phyloP scores from a whole-genome alignment of 2,888 invertebrate genomes.

The Drosophila limbata region DNA sequence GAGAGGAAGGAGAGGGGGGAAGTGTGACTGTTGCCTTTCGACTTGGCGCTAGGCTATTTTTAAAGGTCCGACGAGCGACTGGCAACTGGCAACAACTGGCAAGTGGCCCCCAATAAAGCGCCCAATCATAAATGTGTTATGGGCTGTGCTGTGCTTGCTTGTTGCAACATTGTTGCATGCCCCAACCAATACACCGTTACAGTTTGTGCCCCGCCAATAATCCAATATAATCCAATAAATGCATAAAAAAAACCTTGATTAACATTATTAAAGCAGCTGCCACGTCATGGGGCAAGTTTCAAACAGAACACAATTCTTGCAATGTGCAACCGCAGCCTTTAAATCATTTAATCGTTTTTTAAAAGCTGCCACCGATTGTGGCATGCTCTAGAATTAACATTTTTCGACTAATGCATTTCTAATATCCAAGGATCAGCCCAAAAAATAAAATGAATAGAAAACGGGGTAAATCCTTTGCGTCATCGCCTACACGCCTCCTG shows the following conservation, averaged over 20 bases:
- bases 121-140: constrained; percentile 64
- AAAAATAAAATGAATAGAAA: neutral
- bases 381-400: constrained; percentile 7
- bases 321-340: neutral
- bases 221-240: constrained; percentile 53
- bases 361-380: constrained; percentile 61
- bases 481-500: constrained; percentile 80
- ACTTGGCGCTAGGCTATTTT: constrained; percentile 57
- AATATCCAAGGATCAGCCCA: constrained; percentile 43
- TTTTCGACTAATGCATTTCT: constrained; percentile 72
- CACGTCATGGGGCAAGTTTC: constrained; percentile 1
- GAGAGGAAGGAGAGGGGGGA: neutral
- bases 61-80: constrained; percentile 3
- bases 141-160: constrained; percentile 6
- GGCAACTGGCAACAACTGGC: constrained; percentile 24
- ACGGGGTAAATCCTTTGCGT: constrained; percentile 69
- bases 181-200: constrained; percentile 57
- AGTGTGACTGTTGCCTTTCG: constrained; percentile 5
- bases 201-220: constrained; percentile 39
- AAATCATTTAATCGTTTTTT: constrained; percentile 67
- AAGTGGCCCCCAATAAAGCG: constrained; percentile 52
- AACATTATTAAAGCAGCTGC: constrained; percentile 55
- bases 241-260: constrained; percentile 65
- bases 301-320: neutral
- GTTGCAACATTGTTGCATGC: constrained; percentile 64